Evolutionary conservation across 2,797 vertebrate species (phyloP).

Genomic region (Coluber constrictor): DNA sequence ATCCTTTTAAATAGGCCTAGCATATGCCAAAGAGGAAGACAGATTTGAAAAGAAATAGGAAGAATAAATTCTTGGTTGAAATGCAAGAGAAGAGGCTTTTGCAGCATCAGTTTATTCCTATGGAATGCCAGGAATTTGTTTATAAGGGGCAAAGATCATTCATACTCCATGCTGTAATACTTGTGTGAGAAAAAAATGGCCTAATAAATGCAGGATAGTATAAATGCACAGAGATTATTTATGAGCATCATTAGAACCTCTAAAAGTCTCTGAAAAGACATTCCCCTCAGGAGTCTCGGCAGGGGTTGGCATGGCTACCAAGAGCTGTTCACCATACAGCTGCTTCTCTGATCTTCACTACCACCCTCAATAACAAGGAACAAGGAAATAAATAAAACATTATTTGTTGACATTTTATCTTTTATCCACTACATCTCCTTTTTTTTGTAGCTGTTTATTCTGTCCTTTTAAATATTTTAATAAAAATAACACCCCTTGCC

Average conservation of each 20-base stretch:
- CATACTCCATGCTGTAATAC: neutral
- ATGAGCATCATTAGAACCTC: neutral
- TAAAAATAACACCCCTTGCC: neutral
- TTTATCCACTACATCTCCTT: neutral
- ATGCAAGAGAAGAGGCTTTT: neutral
- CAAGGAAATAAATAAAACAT: neutral
- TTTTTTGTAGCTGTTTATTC: neutral
- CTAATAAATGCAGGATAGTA: neutral
- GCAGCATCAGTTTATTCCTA: neutral
- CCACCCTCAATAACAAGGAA: neutral
- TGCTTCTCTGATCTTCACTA: neutral
- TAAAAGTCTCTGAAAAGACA: neutral
- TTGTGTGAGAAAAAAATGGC: neutral
- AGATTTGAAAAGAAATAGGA: neutral
- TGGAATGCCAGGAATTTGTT: neutral
- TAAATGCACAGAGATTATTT: neutral
- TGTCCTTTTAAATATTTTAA: neutral
- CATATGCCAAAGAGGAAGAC: neutral
- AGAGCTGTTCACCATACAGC: neutral
- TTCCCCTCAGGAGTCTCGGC: neutral
- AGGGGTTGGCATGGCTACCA: neutral
- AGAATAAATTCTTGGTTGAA: neutral
- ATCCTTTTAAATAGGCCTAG: neutral
- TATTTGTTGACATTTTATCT: neutral
- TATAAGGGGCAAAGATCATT: neutral